These are phyloP conservation scores for Anguilla pacifica DNA, from an alignment of 2,797 vertebrate species.

Conservation along the genomic window DNA sequence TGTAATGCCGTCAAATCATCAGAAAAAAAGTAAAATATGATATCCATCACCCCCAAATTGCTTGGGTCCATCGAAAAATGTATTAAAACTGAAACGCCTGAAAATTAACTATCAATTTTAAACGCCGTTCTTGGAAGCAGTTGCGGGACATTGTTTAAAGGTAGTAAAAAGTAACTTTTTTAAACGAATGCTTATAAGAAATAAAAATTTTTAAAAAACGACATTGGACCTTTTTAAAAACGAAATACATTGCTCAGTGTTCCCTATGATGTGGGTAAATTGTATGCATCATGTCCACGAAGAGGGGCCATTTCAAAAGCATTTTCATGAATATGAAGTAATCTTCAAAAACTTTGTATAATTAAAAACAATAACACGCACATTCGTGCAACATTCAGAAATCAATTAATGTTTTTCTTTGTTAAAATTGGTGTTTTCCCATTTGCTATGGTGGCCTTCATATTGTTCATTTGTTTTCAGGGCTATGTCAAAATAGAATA, in stretches of 20 bases:
- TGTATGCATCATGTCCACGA: background rate
- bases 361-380: conserved; percentile 9
- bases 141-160: background rate
- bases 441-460: conserved; percentile 32
- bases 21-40: too few species aligned
- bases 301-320: too few species aligned
- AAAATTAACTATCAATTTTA: too few species aligned
- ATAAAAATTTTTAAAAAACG: background rate
- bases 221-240: background rate
- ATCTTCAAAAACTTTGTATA: background rate
- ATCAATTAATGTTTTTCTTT: conserved; percentile 24
- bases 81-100: too few species aligned
- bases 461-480: conserved; percentile 36
- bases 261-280: background rate
- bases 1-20: too few species aligned
- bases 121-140: background rate
- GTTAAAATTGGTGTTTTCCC: conserved; percentile 17
- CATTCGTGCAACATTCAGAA: conserved; percentile 19
- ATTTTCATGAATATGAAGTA: too few species aligned
- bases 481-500: conserved; percentile 46
- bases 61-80: too few species aligned
- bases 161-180: background rate
- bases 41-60: too few species aligned
- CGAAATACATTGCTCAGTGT: background rate
- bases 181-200: too few species aligned